phyloP scores from a whole-genome alignment of 1,140 invertebrate species.

The honey bee (Apis mellifera) region Amel_HAv3.1 CM009931.2:8162001-8162500 shows the following conservation, averaged over 20 bases:
- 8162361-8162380: neutral
- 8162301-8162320: too few species aligned
- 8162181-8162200: conserved; percentile 68
- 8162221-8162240: neutral
- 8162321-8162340: neutral
- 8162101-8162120: neutral
- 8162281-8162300: neutral
- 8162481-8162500: too few species aligned
- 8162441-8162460: neutral
- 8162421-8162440: neutral
- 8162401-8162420: neutral
- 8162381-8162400: neutral
- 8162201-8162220: conserved; percentile 63
- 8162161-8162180: conserved; percentile 14
- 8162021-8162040: neutral
- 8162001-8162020: neutral
- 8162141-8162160: too few species aligned
- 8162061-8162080: neutral
- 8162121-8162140: neutral
- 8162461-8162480: neutral
- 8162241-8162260: conserved; percentile 55
- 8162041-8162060: neutral
- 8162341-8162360: neutral
- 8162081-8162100: neutral
- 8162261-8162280: neutral